Conservation (phyloP, 2,888 invertebrate species). For the Piscicola geometra region DNA sequence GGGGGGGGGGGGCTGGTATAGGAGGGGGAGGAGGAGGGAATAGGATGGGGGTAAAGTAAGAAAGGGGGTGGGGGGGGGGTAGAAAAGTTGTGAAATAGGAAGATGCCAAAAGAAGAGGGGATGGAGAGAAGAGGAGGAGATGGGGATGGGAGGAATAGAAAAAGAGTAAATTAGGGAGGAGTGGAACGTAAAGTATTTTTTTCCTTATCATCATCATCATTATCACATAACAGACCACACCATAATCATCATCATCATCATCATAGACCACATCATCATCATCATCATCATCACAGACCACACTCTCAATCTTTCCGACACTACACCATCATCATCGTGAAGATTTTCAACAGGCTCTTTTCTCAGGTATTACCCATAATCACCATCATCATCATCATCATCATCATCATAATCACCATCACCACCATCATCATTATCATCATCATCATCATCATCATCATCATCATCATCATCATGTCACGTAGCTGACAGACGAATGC, state of each 20-base stretch:
- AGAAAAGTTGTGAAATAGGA: not conserved
- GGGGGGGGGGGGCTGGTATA: too few relatives aligned
- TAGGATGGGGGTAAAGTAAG: too few relatives aligned
- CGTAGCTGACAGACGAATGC: not conserved
- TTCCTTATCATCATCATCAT: slow-evolving; percentile 9
- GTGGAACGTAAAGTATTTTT: not conserved
- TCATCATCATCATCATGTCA: slow-evolving; percentile 31
- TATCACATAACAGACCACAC: slow-evolving; percentile 13
- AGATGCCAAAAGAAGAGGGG: not conserved
- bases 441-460: slow-evolving; percentile 33
- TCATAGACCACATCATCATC: not conserved
- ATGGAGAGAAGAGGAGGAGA: not conserved
- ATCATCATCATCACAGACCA: slow-evolving; percentile 22
- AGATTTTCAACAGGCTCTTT: too few relatives aligned
- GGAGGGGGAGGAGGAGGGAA: too few relatives aligned
- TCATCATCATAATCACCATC: slow-evolving; percentile 28
- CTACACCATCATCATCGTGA: not conserved
- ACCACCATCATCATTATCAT: slow-evolving; percentile 33
- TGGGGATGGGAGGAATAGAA: not conserved
- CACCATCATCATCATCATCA: slow-evolving; percentile 21
- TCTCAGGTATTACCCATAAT: too few relatives aligned
- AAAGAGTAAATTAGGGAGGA: not conserved
- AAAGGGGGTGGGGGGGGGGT: not conserved
- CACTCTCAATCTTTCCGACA: not conserved
- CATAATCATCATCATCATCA: slow-evolving; percentile 30